Percentiles rank a stretch among this genome's conserved stretches.
These are phyloP conservation scores for Alviniconcha strummeri DNA, from an alignment of 2,888 invertebrate species.

Conservation along the genomic window DNA sequence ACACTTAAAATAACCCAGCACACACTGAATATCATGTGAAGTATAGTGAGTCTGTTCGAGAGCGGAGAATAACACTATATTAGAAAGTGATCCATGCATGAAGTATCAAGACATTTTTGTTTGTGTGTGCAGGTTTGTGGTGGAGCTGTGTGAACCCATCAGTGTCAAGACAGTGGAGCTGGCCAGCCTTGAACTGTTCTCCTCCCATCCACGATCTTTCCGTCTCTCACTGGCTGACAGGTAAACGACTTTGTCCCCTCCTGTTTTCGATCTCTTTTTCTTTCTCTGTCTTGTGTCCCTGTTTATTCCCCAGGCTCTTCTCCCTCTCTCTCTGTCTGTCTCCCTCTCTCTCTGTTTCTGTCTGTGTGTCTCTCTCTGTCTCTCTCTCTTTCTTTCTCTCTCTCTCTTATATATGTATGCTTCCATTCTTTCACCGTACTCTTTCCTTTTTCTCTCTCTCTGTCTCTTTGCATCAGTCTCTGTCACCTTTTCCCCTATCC, in stretches of 20 bases:
- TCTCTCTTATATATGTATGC: not conserved
- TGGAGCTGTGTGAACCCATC: conserved; percentile 98
- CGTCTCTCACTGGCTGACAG: conserved; percentile 75
- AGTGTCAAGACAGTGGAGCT: conserved; percentile 91
- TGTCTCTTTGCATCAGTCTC: too few species aligned
- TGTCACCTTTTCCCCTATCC: too few species aligned
- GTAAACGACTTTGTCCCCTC: not conserved
- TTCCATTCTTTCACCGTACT: too few species aligned
- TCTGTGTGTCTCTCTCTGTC: not conserved
- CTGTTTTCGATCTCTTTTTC: not conserved
- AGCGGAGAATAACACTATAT: too few species aligned
- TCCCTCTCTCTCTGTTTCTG: not conserved
- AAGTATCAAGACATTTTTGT: not conserved
- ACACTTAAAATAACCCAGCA: too few species aligned
- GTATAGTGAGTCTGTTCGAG: too few species aligned
- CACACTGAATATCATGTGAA: too few species aligned
- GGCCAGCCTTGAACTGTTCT: conserved; percentile 98
- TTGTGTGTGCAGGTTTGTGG: conserved; percentile 84
- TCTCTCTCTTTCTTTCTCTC: not conserved
- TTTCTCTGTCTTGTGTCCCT: not conserved
- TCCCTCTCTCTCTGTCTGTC: not conserved
- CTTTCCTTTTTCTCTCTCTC: too few species aligned
- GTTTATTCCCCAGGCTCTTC: not conserved
- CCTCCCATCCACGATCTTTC: conserved; percentile 95
- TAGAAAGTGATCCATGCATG: too few species aligned